These are phyloP conservation scores for Dendroctonus ponderosae DNA, from an alignment of 1,140 invertebrate genomes.

Conservation along the genomic window DNA sequence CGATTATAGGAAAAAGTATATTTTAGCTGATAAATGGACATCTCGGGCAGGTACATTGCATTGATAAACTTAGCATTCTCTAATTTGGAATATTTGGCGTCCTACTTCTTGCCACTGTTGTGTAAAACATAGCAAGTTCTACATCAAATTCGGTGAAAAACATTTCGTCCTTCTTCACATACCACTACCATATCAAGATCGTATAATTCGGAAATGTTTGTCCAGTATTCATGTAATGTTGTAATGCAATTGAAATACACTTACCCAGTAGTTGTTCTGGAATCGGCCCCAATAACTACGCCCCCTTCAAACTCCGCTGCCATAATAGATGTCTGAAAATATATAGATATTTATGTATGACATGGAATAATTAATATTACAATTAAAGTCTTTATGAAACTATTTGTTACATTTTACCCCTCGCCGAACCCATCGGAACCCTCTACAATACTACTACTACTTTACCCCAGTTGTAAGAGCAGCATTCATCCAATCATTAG, in stretches of 20 bases:
- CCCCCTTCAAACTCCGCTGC: slow-evolving; percentile 94
- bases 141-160: too few relatives aligned
- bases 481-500: slow-evolving; percentile 64
- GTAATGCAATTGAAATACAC: slow-evolving; percentile 7
- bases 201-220: background rate
- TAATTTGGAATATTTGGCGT: too few relatives aligned
- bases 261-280: slow-evolving; percentile 92
- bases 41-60: too few relatives aligned
- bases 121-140: too few relatives aligned
- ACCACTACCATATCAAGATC: background rate
- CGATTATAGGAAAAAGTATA: too few relatives aligned
- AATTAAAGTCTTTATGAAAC: slow-evolving; percentile 2
- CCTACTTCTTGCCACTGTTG: too few relatives aligned
- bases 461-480: slow-evolving; percentile 75
- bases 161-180: too few relatives aligned
- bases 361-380: slow-evolving; percentile 12
- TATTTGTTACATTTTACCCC: slow-evolving; percentile 52
- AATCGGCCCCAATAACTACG: slow-evolving; percentile 96
- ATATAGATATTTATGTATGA: slow-evolving; percentile 32
- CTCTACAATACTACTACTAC: too few relatives aligned
- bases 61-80: too few relatives aligned
- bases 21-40: too few relatives aligned
- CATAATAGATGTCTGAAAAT: slow-evolving; percentile 84
- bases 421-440: too few relatives aligned
- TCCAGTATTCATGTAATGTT: too few relatives aligned